phyloP scores from a whole-genome alignment of 2,113 vertebrate species.

The Carettochelys insculpta region DNA sequence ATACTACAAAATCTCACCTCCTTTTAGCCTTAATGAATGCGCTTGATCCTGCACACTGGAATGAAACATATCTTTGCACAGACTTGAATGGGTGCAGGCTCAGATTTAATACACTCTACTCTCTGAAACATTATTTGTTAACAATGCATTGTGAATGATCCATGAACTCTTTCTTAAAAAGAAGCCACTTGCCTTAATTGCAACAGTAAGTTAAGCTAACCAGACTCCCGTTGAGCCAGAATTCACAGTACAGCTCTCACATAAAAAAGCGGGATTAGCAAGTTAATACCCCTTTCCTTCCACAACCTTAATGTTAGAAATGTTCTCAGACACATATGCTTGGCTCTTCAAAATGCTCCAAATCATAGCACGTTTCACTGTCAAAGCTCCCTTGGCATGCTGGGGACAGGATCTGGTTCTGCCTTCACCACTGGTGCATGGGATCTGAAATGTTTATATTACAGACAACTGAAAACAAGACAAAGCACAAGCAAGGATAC shows the following conservation, averaged over 20 bases:
- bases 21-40: neutral
- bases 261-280: neutral
- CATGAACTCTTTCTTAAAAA: neutral
- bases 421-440: neutral
- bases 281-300: neutral
- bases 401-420: neutral
- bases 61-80: neutral
- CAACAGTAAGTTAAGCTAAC: neutral
- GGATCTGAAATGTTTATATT: neutral
- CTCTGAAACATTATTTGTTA: neutral
- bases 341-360: neutral
- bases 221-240: neutral
- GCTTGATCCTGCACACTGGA: neutral
- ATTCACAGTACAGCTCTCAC: neutral
- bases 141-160: neutral
- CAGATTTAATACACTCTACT: neutral
- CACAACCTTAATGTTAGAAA: neutral
- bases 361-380: fast-evolving
- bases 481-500: neutral
- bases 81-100: neutral
- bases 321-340: neutral
- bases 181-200: neutral
- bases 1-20: fast-evolving
- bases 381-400: neutral
- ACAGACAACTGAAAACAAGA: neutral